These are phyloP conservation scores for Philypnodon macrostomus DNA, from an alignment of 2,797 vertebrate genomes.

Conservation along the genomic window DNA sequence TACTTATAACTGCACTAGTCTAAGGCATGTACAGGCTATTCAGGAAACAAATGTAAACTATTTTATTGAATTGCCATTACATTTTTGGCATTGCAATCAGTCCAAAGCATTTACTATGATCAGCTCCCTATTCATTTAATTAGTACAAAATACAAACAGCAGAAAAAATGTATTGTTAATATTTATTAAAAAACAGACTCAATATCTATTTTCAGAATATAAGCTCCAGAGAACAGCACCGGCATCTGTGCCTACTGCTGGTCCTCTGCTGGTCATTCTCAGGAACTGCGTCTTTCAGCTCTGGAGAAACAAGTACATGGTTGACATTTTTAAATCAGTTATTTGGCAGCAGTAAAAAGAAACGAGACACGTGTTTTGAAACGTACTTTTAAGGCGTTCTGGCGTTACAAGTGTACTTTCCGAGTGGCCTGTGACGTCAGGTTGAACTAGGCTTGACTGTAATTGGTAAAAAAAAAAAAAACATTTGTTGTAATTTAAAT, in stretches of 20 bases:
- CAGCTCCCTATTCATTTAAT: no score
- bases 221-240: neutral
- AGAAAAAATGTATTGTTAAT: no score
- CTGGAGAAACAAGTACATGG: slow-evolving; percentile 18
- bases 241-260: slow-evolving; percentile 14
- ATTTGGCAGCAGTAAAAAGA: no score
- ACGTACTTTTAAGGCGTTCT: slow-evolving; percentile 21
- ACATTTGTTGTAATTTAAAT: no score
- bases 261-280: slow-evolving; percentile 44
- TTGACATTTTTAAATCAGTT: no score
- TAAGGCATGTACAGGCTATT: no score
- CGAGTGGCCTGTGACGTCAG: slow-evolving; percentile 6
- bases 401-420: neutral
- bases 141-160: no score
- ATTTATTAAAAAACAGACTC: no score
- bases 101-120: no score
- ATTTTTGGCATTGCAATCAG: no score
- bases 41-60: no score
- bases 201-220: neutral
- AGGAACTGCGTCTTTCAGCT: slow-evolving; percentile 29
- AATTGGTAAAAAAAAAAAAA: slow-evolving; percentile 31
- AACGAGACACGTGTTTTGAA: neutral
- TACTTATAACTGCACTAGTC: slow-evolving; percentile 39
- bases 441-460: slow-evolving; percentile 42
- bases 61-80: no score